phyloP scores from a whole-genome alignment of 2,113 vertebrate genomes.

The Catagonus wagneri region DNA sequence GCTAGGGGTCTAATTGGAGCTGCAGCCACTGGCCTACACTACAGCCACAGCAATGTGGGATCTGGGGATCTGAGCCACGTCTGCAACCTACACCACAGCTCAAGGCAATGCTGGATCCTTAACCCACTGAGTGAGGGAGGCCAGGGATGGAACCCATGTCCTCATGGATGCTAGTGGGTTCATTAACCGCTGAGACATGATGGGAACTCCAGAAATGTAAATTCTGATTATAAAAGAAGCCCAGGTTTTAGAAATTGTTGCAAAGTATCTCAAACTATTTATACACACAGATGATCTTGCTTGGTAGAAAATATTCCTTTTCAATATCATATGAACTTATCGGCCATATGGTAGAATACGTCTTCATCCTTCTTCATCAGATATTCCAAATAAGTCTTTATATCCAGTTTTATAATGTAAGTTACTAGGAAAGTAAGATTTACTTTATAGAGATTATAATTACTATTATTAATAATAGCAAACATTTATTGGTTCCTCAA shows the following conservation, averaged over 20 bases:
- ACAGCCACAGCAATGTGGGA: too few species aligned
- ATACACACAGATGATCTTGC: neutral
- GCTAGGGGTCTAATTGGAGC: too few species aligned
- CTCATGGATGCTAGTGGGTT: too few species aligned
- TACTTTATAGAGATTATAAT: slow-evolving; percentile 10
- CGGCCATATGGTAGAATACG: neutral
- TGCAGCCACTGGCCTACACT: too few species aligned
- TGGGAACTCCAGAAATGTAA: neutral
- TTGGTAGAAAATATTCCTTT: slow-evolving; percentile 19
- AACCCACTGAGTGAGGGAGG: too few species aligned
- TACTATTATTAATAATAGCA: neutral
- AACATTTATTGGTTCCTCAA: neutral
- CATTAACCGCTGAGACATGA: too few species aligned
- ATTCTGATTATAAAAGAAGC: neutral
- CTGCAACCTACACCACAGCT: too few species aligned
- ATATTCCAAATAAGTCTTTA: slow-evolving; percentile 41
- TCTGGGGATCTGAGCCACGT: too few species aligned
- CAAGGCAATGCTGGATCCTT: too few species aligned
- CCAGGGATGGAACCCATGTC: too few species aligned
- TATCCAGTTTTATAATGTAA: neutral
- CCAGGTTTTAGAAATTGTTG: neutral
- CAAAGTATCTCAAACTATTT: neutral
- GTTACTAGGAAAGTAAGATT: slow-evolving; percentile 20
- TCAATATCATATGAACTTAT: neutral
- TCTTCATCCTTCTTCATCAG: neutral